Conservation (phyloP, 2,113 vertebrate species). For the Rhynchomys soricoides region DNA sequence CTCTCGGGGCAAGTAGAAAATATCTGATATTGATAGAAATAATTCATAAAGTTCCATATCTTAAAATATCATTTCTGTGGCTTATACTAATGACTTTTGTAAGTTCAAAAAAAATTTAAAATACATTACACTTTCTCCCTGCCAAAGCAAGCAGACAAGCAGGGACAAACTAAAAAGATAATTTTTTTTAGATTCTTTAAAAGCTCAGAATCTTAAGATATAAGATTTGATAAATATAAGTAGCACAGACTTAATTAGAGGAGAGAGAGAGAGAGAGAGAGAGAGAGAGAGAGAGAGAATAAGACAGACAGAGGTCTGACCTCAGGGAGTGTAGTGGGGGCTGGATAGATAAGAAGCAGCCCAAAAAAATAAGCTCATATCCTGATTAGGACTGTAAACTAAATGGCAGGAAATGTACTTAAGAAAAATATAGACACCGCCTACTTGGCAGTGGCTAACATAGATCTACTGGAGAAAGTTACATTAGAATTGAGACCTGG, state of each 20-base stretch:
- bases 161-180: constrained; percentile 20
- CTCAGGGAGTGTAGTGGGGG: background rate
- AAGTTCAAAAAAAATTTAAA: constrained; percentile 13
- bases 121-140: constrained; percentile 31
- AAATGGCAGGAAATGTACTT: constrained; percentile 67
- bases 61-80: constrained; percentile 52
- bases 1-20: constrained; percentile 63
- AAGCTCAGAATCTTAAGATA: background rate
- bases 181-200: constrained; percentile 60
- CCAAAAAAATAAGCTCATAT: constrained; percentile 27
- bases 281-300: background rate
- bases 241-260: constrained; percentile 2
- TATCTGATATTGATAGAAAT: constrained; percentile 54
- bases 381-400: constrained; percentile 47
- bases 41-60: constrained; percentile 58
- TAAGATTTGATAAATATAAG: constrained; percentile 40
- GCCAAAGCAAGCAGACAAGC: constrained; percentile 57
- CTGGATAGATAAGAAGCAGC: constrained; percentile 50
- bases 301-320: constrained; percentile 21
- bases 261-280: no score
- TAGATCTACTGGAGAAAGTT: background rate
- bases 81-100: constrained; percentile 51
- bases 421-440: constrained; percentile 33
- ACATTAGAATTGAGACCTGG: background rate
- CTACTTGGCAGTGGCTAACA: background rate